phyloP scores from a whole-genome alignment of 2,113 vertebrate species.

The Hippocampus mohnikei region DNA sequence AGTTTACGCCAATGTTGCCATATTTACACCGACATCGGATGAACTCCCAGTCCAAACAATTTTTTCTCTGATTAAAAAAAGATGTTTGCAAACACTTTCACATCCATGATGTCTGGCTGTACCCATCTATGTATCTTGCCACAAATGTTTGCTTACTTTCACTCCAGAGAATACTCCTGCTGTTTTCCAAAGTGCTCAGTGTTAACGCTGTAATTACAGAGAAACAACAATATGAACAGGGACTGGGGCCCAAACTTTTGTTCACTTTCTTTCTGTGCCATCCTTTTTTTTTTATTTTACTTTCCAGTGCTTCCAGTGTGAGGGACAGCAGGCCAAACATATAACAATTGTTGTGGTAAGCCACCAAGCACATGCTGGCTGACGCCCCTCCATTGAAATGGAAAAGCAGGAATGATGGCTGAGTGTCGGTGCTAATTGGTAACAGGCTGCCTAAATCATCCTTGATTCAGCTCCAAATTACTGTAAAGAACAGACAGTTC shows the following conservation, averaged over 20 bases:
- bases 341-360: slow-evolving; percentile 45
- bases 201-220: slow-evolving; percentile 63
- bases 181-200: slow-evolving; percentile 42
- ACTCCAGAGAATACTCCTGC: slow-evolving; percentile 25
- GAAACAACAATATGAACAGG: slow-evolving; percentile 46
- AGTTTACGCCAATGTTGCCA: background rate
- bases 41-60: background rate
- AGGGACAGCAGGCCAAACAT: slow-evolving; percentile 60
- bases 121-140: slow-evolving; percentile 1
- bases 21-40: background rate
- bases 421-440: slow-evolving; percentile 25
- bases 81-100: background rate
- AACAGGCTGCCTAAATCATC: slow-evolving; percentile 23
- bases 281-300: slow-evolving; percentile 28
- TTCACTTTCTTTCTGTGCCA: slow-evolving; percentile 65
- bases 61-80: background rate
- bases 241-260: slow-evolving; percentile 48
- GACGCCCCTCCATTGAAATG: slow-evolving; percentile 52
- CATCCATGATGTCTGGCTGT: background rate
- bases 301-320: slow-evolving; percentile 70
- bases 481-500: slow-evolving; percentile 12
- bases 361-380: slow-evolving; percentile 66
- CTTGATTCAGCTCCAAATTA: slow-evolving; percentile 17
- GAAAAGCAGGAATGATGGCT: slow-evolving; percentile 30
- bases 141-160: slow-evolving; percentile 25